Base-by-base conservation (phyloP, 2,113 vertebrate species). In the Stigmatopora argus region DNA sequence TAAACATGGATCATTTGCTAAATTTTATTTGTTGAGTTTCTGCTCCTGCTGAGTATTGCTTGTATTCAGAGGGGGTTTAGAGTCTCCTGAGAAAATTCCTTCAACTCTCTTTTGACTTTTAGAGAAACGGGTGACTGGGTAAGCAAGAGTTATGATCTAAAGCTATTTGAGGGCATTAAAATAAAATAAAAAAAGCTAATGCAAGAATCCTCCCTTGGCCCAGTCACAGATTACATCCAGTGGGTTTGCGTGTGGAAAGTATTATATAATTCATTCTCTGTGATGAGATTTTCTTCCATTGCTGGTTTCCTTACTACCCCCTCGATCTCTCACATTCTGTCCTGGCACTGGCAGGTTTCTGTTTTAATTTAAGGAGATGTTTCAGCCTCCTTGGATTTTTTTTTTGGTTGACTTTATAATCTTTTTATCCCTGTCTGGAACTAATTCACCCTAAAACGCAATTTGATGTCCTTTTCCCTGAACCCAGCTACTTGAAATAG, bases 221-320 rank as follows among this genome's bases (percentile, higher is more conserved):
- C 59, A 44, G 73, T 74, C 70, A 70, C 86, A 87, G 86, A 90
- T 91, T 89, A 91, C 83, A 81, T 56, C 81, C 78, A 78, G 72
- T 65, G 70, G 84, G 85, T 83, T 86, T 78, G 83, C 75, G 64
- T 84, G 84, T 79, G 74, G 77, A 86, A 73, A 71, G 78, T 75
- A 80, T 90, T 86, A 88, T 89, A 85, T 89, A 85, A 89, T 86
- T 86, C 72, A 87, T 89, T 89, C 83, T 87, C 81, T 70, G 57
- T 80, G 77, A 88, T 87, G 79, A 88, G 82, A 87, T 89, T 90
- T 84, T 84, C 69, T 71, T 73, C 72, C 77, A 66, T 74, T 62
- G 66, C 78, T 77, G 78, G 74, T 83, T 84, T 78, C 71, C 75
- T 80, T 72, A 66, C 72, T 59, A 48, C 14, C 72, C 65, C 56